Conservation (phyloP, 53 echinoderm and acorn worm genomes). For the Astropecten irregularis region DNA sequence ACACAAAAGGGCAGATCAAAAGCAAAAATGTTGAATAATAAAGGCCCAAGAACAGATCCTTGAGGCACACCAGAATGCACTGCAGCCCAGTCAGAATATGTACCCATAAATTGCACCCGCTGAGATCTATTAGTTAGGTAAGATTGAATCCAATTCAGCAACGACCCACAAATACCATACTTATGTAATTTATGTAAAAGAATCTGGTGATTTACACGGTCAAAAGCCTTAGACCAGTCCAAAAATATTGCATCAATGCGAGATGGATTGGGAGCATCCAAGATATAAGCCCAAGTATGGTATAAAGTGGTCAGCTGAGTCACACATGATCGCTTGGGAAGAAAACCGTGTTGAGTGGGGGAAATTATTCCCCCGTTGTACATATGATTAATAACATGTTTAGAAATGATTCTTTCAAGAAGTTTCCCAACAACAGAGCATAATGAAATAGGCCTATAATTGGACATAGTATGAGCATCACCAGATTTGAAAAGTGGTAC, state of each 20-base stretch:
- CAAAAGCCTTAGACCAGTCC: too few relatives aligned
- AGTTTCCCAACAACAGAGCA: too few relatives aligned
- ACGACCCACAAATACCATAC: slow-evolving; percentile 18
- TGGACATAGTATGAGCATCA: too few relatives aligned
- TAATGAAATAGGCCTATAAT: too few relatives aligned
- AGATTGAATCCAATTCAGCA: slow-evolving; percentile 1
- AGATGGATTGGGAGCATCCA: neutral
- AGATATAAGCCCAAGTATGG: neutral
- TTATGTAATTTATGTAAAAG: slow-evolving; percentile 20
- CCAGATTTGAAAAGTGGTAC: too few relatives aligned
- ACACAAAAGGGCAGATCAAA: neutral
- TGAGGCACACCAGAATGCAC: too few relatives aligned
- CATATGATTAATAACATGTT: neutral
- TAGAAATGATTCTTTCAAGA: neutral
- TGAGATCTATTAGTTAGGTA: slow-evolving; percentile 6
- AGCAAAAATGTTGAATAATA: slow-evolving; percentile 4
- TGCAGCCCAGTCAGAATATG: neutral
- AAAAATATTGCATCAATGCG: too few relatives aligned
- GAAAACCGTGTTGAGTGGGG: neutral
- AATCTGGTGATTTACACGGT: slow-evolving; percentile 17
- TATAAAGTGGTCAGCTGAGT: too few relatives aligned
- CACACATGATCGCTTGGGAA: too few relatives aligned
- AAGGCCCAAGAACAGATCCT: too few relatives aligned
- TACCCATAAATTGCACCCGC: slow-evolving; percentile 14
- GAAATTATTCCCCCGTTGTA: neutral